Conservation (phyloP, 1,140 invertebrate genomes). For the Hypsibius dujardini region DNA sequence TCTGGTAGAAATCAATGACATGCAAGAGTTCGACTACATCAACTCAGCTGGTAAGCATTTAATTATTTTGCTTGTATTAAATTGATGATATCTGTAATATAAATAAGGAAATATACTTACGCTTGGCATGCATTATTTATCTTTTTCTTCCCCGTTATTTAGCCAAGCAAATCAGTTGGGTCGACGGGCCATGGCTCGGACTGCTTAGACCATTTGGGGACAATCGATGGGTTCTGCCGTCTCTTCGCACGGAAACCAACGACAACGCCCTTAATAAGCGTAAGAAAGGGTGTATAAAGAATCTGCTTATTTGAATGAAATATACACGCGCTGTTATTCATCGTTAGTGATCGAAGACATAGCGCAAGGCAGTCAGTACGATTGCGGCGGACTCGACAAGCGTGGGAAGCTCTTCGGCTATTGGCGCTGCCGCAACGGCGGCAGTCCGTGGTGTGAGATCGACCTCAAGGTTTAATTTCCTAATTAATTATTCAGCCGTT, state of each 20-base stretch:
- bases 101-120: too few species aligned
- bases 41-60: background rate
- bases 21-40: background rate
- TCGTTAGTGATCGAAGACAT: background rate
- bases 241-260: background rate
- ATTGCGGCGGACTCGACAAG: slow-evolving; percentile 14
- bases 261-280: slow-evolving; percentile 4
- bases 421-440: slow-evolving; percentile 3
- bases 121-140: too few species aligned
- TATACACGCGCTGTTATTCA: too few species aligned
- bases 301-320: too few species aligned
- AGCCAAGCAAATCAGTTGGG: background rate
- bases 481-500: too few species aligned
- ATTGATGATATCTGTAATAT: too few species aligned
- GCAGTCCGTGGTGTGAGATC: background rate
- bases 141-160: too few species aligned
- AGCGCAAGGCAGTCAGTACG: background rate
- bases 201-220: background rate
- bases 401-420: background rate
- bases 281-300: background rate
- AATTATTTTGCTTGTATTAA: too few species aligned
- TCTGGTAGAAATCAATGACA: slow-evolving; percentile 11
- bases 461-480: background rate
- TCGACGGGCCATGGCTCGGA: slow-evolving; percentile 14
- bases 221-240: background rate